phyloP scores from a whole-genome alignment of 2,113 vertebrate species.

The Pogonocichla stellata region DNA sequence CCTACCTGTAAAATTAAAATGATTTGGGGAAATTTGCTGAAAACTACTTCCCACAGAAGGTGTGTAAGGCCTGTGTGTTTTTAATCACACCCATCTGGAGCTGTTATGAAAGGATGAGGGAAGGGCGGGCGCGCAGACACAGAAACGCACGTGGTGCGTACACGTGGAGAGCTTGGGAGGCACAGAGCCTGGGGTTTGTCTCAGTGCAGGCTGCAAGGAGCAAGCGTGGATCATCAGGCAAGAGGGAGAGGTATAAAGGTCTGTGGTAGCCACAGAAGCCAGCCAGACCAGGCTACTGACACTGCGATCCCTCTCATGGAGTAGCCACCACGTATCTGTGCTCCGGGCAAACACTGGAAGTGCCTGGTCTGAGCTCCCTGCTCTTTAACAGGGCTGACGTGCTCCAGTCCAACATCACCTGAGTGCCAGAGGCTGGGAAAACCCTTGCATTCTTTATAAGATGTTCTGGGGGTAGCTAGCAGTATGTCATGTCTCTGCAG shows the following conservation, averaged over 20 bases:
- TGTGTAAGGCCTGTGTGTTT: not conserved
- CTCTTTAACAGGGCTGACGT: not conserved
- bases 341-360: not conserved
- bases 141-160: not conserved
- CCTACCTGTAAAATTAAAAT: slow-evolving; percentile 20
- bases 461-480: not conserved
- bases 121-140: accelerated
- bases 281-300: not conserved
- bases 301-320: not conserved
- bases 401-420: not conserved
- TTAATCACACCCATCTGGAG: not conserved
- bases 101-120: not conserved
- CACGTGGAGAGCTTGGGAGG: not conserved
- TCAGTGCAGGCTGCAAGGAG: not conserved
- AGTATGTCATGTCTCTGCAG: not conserved
- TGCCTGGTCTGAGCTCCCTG: not conserved
- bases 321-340: not conserved
- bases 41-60: slow-evolving; percentile 17
- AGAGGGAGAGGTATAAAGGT: not conserved
- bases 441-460: not conserved
- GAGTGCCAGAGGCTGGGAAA: not conserved
- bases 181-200: not conserved
- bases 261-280: not conserved
- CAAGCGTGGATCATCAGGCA: not conserved
- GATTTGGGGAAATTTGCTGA: not conserved